Percentiles rank a stretch among this genome's conserved stretches.
phyloP scores from a whole-genome alignment of 1,140 invertebrate species.

The Hypothenemus hampei region DNA sequence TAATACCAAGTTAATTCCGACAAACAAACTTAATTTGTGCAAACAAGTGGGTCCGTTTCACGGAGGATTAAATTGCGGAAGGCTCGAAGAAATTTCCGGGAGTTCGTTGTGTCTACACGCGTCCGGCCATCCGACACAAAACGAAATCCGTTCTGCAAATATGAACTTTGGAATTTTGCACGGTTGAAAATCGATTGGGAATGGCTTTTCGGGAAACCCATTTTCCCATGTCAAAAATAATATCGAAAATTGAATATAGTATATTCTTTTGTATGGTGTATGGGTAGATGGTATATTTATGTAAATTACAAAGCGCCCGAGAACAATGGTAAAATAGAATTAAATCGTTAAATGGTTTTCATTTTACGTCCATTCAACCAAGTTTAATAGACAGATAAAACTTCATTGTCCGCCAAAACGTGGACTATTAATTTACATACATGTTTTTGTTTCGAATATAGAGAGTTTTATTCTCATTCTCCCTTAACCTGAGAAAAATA shows the following conservation, averaged over 20 bases:
- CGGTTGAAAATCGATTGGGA: no score
- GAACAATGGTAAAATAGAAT: slow-evolving; percentile 24
- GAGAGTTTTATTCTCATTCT: no score
- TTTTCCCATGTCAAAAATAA: no score
- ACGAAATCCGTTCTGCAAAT: no score
- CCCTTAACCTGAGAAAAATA: no score
- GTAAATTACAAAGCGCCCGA: slow-evolving; percentile 16
- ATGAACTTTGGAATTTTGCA: no score
- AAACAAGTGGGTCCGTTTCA: slow-evolving; percentile 31
- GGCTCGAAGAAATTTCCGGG: slow-evolving; percentile 14
- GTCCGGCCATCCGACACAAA: no score
- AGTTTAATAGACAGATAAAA: slow-evolving; percentile 23
- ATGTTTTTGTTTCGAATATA: slow-evolving; percentile 22
- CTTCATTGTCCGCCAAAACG: slow-evolving; percentile 21
- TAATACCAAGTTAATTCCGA: slow-evolving; percentile 34
- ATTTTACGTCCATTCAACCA: slow-evolving; percentile 20
- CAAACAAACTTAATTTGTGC: slow-evolving; percentile 29
- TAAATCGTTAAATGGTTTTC: slow-evolving; percentile 24
- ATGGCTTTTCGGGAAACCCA: no score
- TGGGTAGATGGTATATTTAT: no score
- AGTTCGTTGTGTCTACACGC: no score
- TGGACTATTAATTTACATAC: slow-evolving; percentile 25
- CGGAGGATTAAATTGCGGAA: slow-evolving; percentile 22
- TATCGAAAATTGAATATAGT: no score
- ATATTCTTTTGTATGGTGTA: no score